Evolutionary conservation across 2,113 vertebrate species (phyloP), one percentile per base, ranked within the genome.

Genomic region (Lanius ludovicianus): DNA sequence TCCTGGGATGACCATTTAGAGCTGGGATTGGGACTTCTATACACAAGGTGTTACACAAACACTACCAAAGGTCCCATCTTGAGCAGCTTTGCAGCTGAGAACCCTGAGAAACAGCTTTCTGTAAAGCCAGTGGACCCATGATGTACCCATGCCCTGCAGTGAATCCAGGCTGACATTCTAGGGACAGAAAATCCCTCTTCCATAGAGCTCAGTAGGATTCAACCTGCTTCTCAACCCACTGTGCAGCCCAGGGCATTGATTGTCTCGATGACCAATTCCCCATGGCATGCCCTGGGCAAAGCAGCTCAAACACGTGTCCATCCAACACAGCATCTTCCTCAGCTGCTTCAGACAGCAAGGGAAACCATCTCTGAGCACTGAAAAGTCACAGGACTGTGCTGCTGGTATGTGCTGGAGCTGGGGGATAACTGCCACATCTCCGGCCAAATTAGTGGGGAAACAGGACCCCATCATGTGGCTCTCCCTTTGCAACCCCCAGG

Each of bases 241-340:
- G 39, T 47, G 19, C 46, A 42, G 55, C 68, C 63, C 59, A 42
- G 22, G 28, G 5, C 33, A 44, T 19, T 30, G 42, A 27, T 1
- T 80, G 5, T 62, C 24, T 53, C 2, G 0, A n/a, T 68, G 24
- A 13, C 35, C 1, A 0, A 15, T 37, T 87, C 11, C 35, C 41
- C 22, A 10, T 8, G 19, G 33, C 49, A 47, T 2, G 0, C 7
- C 28, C 17, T 25, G 33, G 33, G 49, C 39, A 69, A 68, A 87
- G 85, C 3, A 68, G 23, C 44, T 93, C 10, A 2, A 35, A 17
- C 20, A 24, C 3, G 0, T 8, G 25, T 46, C 83, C 33, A 37
- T 44, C n/a, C 47, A 33, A 16, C 42, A 24, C 39, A 49, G 35
- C 28, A n/a, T 35, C 41, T 9, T 55, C 35, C 15, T 46, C 4